Base-by-base conservation (phyloP, 2,113 vertebrate species). In the Climacteris rufus region DNA sequence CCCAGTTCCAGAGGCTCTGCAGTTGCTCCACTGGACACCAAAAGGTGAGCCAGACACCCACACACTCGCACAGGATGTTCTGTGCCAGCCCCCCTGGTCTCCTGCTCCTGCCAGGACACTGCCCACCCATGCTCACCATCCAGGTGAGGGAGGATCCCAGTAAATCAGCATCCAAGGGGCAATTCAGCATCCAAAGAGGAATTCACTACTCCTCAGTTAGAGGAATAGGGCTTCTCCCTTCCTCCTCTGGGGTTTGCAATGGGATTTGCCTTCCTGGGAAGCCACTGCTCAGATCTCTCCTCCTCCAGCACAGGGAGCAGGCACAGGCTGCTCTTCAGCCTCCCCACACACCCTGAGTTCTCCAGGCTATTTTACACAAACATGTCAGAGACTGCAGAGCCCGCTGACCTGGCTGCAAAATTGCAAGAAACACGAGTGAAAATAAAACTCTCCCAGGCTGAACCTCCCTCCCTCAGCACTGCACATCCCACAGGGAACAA, bases 11-110 rank as follows among this genome's bases (percentile, higher is more conserved):
- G 13, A 77, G 59, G 63, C 78, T 87, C 77, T 47, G 30, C 68
- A 90, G 93, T 70, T 80, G 63, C 87, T 89, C 82, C 11, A 12
- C 66, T 72, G 90, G 77, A 77, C 57, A 71, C 69, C 69, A 78
- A 68, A 42, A 30, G 68, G 40, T 28, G 61, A 68, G 25, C 19
- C 25, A 28, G n/a, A n/a, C n/a, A n/a, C n/a, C n/a, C n/a, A n/a
- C n/a, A n/a, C n/a, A n/a, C n/a, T n/a, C n/a, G n/a, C n/a, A n/a
- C n/a, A n/a, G n/a, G n/a, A n/a, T n/a, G n/a, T n/a, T n/a, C n/a
- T n/a, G n/a, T n/a, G n/a, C n/a, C n/a, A n/a, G n/a, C n/a, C n/a
- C n/a, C n/a, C n/a, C n/a, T n/a, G n/a, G n/a, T n/a, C n/a, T n/a
- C n/a, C n/a, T n/a, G n/a, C n/a, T n/a, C n/a, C n/a, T n/a, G n/a